Conservation (phyloP, 2,113 vertebrate species). For the Hemicordylus capensis region DNA sequence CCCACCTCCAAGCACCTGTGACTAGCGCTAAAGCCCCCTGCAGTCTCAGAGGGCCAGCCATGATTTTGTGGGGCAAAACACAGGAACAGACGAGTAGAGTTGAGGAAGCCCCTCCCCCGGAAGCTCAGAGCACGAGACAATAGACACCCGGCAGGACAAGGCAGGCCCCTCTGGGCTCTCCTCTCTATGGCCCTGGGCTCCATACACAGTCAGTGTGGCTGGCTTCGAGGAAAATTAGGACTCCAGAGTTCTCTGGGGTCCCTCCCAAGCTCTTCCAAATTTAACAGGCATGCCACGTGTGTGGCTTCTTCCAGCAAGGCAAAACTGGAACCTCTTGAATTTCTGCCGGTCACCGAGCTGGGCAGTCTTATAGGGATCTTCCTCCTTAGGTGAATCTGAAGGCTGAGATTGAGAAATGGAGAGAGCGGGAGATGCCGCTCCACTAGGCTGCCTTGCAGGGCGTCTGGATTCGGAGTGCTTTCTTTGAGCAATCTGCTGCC, state of each 20-base stretch:
- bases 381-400: no score
- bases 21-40: constrained; percentile 77
- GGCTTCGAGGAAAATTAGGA: neutral
- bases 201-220: no score
- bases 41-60: constrained; percentile 60
- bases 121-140: neutral
- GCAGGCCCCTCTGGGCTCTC: neutral
- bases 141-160: neutral
- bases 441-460: no score
- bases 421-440: no score
- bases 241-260: neutral
- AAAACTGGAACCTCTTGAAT: neutral
- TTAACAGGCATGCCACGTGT: neutral
- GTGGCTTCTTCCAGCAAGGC: neutral
- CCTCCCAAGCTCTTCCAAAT: neutral
- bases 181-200: neutral
- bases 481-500: no score
- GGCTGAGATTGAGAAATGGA: no score
- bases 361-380: no score
- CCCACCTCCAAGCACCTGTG: constrained; percentile 63
- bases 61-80: neutral
- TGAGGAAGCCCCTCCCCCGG: neutral
- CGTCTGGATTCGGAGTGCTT: no score
- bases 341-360: neutral
- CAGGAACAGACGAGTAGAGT: accelerated